Conservation (phyloP, 2,113 vertebrate species). For the Podarcis cretensis region DNA sequence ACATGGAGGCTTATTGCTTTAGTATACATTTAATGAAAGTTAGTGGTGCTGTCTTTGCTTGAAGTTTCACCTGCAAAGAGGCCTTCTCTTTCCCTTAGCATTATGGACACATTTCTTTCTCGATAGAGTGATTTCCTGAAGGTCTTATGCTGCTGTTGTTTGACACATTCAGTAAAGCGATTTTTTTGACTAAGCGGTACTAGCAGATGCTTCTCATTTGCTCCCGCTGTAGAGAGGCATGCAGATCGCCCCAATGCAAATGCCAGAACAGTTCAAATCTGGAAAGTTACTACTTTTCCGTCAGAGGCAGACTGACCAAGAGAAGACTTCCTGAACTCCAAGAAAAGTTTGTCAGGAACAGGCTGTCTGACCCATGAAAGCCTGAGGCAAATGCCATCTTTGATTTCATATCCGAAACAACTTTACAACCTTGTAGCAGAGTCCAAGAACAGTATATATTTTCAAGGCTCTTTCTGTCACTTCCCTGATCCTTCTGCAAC, state of each 20-base stretch:
- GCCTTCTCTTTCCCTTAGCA: neutral
- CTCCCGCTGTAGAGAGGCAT: neutral
- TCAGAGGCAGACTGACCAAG: conserved; percentile 16
- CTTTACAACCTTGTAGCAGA: neutral
- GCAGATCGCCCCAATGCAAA: neutral
- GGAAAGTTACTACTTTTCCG: neutral
- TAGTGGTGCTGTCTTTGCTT: neutral
- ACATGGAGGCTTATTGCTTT: neutral
- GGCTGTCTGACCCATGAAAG: neutral
- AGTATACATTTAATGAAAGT: neutral
- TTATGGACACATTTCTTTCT: neutral
- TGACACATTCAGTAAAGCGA: neutral
- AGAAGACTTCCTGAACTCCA: conserved; percentile 12
- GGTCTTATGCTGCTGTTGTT: neutral
- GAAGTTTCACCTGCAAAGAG: neutral
- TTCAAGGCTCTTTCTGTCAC: neutral
- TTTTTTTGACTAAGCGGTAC: neutral
- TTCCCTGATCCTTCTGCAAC: neutral
- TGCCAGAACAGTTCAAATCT: conserved; percentile 25
- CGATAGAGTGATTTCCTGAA: accelerated
- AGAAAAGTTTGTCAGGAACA: neutral
- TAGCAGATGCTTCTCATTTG: neutral
- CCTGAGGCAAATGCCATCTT: neutral
- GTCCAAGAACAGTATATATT: neutral
- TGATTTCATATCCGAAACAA: neutral